These are phyloP conservation scores for Hetaerina americana DNA, from an alignment of 1,140 invertebrate genomes.

Conservation along the genomic window DNA sequence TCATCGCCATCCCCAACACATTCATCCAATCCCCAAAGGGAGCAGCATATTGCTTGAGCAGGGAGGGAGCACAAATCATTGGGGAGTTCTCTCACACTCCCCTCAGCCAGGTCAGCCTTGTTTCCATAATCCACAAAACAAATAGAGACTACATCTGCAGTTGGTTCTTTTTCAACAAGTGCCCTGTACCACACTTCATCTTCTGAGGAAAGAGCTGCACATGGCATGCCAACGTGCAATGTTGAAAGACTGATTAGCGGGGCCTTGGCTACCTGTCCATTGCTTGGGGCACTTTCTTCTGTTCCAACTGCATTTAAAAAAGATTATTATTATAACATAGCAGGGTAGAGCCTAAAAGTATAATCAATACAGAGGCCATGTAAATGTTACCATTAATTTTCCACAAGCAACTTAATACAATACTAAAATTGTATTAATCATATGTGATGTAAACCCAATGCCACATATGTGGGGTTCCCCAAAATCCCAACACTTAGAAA, in stretches of 20 bases:
- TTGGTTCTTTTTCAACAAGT: constrained; percentile 35
- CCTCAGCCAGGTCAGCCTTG: constrained; percentile 22
- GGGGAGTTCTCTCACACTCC: constrained; percentile 26
- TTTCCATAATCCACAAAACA: constrained; percentile 47
- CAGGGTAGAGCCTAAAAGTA: not conserved
- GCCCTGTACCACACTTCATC: constrained; percentile 31
- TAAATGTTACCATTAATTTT: not conserved
- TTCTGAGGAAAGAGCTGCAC: constrained; percentile 31
- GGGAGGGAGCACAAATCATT: constrained; percentile 24
- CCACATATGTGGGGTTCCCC: too few species aligned
- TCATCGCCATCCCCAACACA: constrained; percentile 17
- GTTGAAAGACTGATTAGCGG: constrained; percentile 16
- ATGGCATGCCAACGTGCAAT: constrained; percentile 41
- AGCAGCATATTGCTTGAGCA: constrained; percentile 28
- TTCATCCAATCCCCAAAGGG: constrained; percentile 22
- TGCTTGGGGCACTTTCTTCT: too few species aligned
- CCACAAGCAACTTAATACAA: not conserved
- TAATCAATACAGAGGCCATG: not conserved
- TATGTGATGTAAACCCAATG: too few species aligned
- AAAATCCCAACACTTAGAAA: too few species aligned
- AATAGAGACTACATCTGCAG: constrained; percentile 34
- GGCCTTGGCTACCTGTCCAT: too few species aligned
- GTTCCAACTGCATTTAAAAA: not conserved
- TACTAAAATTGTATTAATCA: too few species aligned
- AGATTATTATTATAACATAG: not conserved